phyloP scores from a whole-genome alignment of 1,140 invertebrate genomes.

The Druon quercuslanigerum region DNA sequence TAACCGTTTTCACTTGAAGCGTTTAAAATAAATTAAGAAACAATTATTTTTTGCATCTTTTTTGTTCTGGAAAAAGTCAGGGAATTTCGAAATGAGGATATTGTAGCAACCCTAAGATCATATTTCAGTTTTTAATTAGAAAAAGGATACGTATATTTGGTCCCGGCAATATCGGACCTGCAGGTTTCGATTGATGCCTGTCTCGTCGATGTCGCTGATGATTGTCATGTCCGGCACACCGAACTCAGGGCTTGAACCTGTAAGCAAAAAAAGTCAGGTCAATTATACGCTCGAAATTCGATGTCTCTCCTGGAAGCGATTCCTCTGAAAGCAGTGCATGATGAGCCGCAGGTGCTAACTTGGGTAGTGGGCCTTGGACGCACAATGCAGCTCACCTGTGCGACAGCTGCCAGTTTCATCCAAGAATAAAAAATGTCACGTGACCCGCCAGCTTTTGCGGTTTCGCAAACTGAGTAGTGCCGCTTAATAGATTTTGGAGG shows the following conservation, averaged over 20 bases:
- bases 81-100: too few species aligned
- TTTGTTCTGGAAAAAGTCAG: too few species aligned
- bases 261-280: slow-evolving; percentile 64
- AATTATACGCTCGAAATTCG: slow-evolving; percentile 2
- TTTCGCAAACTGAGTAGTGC: background rate
- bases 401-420: slow-evolving; percentile 26
- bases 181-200: slow-evolving; percentile 93
- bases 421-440: slow-evolving; percentile 16
- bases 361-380: slow-evolving; percentile 1
- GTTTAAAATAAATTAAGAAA: too few species aligned
- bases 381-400: slow-evolving; percentile 22
- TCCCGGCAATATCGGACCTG: slow-evolving; percentile 88
- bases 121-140: slow-evolving; percentile 22
- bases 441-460: slow-evolving; percentile 19
- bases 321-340: slow-evolving; percentile 15
- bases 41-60: too few species aligned
- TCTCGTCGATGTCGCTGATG: slow-evolving; percentile 94
- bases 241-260: slow-evolving; percentile 78
- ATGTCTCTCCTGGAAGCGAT: background rate
- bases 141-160: slow-evolving; percentile 95
- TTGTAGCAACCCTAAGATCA: too few species aligned
- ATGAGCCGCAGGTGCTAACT: slow-evolving; percentile 22
- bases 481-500: background rate
- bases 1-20: too few species aligned
- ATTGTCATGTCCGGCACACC: slow-evolving; percentile 94